A percentile compares a stretch with the other conserved stretches of the same genome.
These are phyloP conservation scores for Choreutis nemorana DNA, from an alignment of 2,888 invertebrate genomes.

Conservation along the genomic window DNA sequence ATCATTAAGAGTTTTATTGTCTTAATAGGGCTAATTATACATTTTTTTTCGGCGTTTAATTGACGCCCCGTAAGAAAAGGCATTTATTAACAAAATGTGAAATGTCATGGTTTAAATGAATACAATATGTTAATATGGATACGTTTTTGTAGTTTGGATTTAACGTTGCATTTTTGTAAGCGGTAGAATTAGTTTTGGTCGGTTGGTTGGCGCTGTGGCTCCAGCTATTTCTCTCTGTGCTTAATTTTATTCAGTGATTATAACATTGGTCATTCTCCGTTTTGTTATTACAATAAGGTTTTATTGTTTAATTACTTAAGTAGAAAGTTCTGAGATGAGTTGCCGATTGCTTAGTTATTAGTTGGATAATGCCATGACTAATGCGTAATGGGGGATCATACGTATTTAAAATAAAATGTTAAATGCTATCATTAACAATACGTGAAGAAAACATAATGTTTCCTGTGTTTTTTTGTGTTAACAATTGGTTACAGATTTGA, in stretches of 20 bases:
- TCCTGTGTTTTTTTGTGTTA: no score
- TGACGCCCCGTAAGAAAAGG: conserved; percentile 59
- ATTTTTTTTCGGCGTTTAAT: conserved; percentile 64
- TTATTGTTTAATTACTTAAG: conserved; percentile 33
- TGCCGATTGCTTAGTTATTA: conserved; percentile 19
- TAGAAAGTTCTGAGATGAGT: conserved; percentile 27
- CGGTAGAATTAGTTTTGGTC: conserved; percentile 53
- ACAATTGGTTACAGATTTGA: no score
- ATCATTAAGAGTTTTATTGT: conserved; percentile 67
- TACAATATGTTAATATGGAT: conserved; percentile 59
- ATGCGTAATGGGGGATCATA: conserved; percentile 16
- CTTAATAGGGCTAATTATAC: conserved; percentile 66
- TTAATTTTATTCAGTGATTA: conserved; percentile 12
- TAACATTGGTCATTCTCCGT: no score
- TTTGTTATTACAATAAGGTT: conserved; percentile 25
- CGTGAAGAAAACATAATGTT: no score
- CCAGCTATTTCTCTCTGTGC: conserved; percentile 39
- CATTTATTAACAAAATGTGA: conserved; percentile 64
- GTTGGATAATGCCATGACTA: conserved; percentile 19
- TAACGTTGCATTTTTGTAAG: conserved; percentile 56
- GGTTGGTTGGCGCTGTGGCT: conserved; percentile 44
- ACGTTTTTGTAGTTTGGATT: conserved; percentile 52
- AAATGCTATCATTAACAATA: no score
- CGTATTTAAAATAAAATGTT: no score
- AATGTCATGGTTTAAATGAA: conserved; percentile 65